These are phyloP conservation scores for Sphecodes monilicornis DNA, from an alignment of 2,888 invertebrate genomes.

Conservation along the genomic window DNA sequence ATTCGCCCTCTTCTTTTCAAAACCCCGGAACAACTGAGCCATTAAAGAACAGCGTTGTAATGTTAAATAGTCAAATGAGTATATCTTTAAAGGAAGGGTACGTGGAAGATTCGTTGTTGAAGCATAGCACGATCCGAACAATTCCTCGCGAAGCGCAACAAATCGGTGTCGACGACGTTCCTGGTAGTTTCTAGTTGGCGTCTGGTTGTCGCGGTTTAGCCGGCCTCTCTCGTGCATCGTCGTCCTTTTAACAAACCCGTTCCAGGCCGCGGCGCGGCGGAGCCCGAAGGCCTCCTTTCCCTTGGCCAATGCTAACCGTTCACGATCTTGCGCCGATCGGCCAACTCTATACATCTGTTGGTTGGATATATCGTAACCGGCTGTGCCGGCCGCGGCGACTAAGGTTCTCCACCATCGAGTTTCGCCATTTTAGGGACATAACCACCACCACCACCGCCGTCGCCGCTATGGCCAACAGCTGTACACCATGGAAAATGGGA, in stretches of 20 bases:
- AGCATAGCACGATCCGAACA: background rate
- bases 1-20: background rate
- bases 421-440: background rate
- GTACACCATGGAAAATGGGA: background rate
- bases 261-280: conserved; percentile 41
- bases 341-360: no score
- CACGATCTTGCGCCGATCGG: conserved; percentile 3
- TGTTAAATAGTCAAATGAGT: background rate
- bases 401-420: background rate
- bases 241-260: conserved; percentile 57
- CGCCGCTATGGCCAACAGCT: background rate
- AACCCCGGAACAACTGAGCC: accelerated
- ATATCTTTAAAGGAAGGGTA: background rate
- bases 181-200: conserved; percentile 20
- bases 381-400: background rate
- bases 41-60: background rate
- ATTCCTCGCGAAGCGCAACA: background rate
- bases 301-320: conserved; percentile 25
- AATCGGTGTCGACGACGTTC: conserved; percentile 5
- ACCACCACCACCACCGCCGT: no score
- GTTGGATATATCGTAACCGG: background rate
- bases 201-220: conserved; percentile 46
- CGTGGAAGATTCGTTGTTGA: background rate
- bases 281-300: conserved; percentile 51
- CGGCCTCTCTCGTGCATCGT: conserved; percentile 31